Percentiles rank a stretch among this genome's conserved stretches.
Conservation (phyloP, 2,888 invertebrate species). For the Eurytoma californica region DNA sequence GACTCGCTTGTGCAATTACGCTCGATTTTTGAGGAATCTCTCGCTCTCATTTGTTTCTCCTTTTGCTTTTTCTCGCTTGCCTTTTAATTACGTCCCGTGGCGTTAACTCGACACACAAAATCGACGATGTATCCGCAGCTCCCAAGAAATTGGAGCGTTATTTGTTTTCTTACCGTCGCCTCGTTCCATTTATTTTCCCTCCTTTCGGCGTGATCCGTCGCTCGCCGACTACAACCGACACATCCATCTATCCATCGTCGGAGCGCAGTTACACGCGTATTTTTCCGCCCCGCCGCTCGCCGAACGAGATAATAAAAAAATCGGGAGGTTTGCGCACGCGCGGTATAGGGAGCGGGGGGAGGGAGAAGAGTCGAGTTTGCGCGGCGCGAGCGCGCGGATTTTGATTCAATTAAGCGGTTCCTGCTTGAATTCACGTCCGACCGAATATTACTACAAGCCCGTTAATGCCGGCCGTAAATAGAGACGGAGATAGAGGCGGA, state of each 20-base stretch:
- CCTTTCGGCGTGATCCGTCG: no score
- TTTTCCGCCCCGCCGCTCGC: background rate
- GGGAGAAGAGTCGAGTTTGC: background rate
- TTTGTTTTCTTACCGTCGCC: background rate
- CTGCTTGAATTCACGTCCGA: slow-evolving; percentile 40
- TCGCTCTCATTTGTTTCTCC: background rate
- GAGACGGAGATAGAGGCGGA: slow-evolving; percentile 32
- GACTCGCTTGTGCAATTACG: slow-evolving; percentile 15
- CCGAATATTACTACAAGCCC: slow-evolving; percentile 48
- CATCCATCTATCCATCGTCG: background rate
- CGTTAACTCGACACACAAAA: no score
- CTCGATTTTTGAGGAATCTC: slow-evolving; percentile 14
- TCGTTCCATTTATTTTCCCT: background rate
- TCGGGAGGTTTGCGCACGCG: background rate
- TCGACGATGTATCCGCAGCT: no score
- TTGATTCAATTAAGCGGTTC: slow-evolving; percentile 52
- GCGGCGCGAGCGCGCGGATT: slow-evolving; percentile 34
- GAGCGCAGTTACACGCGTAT: slow-evolving; percentile 1
- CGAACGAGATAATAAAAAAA: slow-evolving; percentile 42
- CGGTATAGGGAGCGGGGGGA: background rate
- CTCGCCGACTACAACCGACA: no score
- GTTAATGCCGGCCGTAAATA: slow-evolving; percentile 50
- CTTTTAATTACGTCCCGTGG: background rate
- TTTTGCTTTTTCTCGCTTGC: background rate
- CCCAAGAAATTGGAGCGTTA: no score